A percentile compares a stretch with the other conserved stretches of the same genome.
Evolutionary conservation across 2,113 vertebrate genomes (phyloP).

Genomic region (Penelope pileata): DNA sequence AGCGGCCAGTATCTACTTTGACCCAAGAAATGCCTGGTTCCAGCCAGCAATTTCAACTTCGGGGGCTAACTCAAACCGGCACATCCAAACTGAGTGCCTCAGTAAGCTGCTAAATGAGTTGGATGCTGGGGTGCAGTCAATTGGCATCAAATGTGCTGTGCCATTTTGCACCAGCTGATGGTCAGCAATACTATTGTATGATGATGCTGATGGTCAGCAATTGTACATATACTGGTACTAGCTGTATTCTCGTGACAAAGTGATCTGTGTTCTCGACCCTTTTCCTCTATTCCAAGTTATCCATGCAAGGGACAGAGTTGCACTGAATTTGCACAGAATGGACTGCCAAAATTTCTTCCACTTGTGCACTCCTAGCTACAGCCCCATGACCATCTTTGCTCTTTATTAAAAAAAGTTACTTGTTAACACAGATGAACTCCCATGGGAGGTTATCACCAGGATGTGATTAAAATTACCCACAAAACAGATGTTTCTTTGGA

Average conservation of each 20-base stretch:
- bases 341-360: not conserved
- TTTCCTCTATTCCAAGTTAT: not conserved
- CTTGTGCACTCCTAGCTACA: not conserved
- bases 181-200: not conserved
- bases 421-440: slow-evolving; percentile 1
- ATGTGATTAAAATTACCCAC: slow-evolving; percentile 22
- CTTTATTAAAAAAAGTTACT: not conserved
- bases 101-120: not conserved
- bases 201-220: not conserved
- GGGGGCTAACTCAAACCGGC: not conserved
- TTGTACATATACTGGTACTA: not conserved
- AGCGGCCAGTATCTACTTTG: not conserved
- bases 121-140: not conserved
- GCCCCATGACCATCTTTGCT: not conserved
- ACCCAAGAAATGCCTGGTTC: not conserved
- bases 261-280: not conserved
- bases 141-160: not conserved
- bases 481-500: slow-evolving; percentile 37
- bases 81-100: not conserved
- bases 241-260: not conserved
- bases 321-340: not conserved
- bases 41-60: not conserved
- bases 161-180: not conserved
- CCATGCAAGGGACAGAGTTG: not conserved
- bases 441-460: not conserved